These are phyloP conservation scores for Nesometra sesokonis DNA, from an alignment of 35 echinoderm and acorn worm genomes.

Conservation along the genomic window DNA sequence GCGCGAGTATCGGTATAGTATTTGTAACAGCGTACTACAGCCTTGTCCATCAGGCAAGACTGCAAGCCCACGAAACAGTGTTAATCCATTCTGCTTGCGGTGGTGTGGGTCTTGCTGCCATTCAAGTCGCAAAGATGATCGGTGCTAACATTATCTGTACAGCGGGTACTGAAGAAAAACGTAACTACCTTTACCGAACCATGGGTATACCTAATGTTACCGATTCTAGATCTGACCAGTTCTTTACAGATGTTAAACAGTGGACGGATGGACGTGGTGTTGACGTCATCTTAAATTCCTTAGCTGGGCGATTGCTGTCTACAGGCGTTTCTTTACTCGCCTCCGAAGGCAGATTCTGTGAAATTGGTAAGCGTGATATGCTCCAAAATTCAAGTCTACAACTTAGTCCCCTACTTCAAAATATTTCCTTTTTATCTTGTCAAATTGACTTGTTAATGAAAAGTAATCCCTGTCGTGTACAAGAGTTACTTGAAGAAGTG, in stretches of 20 bases:
- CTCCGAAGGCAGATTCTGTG: conserved; percentile 44
- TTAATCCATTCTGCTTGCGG: conserved; percentile 37
- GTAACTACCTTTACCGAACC: neutral
- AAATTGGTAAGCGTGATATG: conserved; percentile 31
- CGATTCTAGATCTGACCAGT: neutral
- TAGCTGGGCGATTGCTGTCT: conserved; percentile 6
- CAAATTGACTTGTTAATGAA: conserved; percentile 32
- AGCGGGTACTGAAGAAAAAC: conserved; percentile 16
- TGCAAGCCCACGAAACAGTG: conserved; percentile 42
- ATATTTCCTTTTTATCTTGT: conserved; percentile 41
- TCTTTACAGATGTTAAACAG: conserved; percentile 26
- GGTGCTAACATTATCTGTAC: conserved; percentile 54
- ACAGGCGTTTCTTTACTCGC: conserved; percentile 18
- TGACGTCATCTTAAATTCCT: conserved; percentile 52
- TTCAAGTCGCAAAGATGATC: conserved; percentile 44
- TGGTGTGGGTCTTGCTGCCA: conserved; percentile 30
- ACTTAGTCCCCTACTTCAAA: conserved; percentile 28
- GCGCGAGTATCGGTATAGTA: conserved; percentile 22
- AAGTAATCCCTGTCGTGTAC: neutral
- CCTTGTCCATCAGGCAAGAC: conserved; percentile 50
- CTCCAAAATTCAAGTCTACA: conserved; percentile 9
- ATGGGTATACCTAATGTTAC: conserved; percentile 18
- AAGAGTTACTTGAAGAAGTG: conserved; percentile 20
- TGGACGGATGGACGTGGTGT: conserved; percentile 35
- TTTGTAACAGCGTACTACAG: conserved; percentile 59